A percentile compares a stretch with the other conserved stretches of the same genome.
Conservation (phyloP, 2,888 invertebrate species). For the Frankliniella intonsa region DNA sequence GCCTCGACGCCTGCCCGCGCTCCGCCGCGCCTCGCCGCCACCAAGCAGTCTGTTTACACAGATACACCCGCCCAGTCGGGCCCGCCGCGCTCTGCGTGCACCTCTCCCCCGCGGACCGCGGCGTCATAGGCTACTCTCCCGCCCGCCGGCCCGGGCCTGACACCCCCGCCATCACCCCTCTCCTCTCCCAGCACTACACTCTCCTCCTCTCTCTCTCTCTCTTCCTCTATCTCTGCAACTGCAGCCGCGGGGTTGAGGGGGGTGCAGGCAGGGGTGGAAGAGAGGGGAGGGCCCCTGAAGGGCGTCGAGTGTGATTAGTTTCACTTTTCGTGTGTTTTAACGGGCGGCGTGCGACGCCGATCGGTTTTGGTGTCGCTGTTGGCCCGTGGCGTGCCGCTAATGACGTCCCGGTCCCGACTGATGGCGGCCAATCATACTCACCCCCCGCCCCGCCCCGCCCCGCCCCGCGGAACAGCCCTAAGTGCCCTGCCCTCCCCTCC, state of each 20-base stretch:
- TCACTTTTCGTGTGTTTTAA: neutral
- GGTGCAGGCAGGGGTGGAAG: neutral
- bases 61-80: constrained; percentile 12
- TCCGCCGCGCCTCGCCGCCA: constrained; percentile 1
- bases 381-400: no score
- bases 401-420: no score
- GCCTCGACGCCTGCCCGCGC: neutral
- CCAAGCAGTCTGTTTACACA: constrained; percentile 20
- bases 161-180: neutral
- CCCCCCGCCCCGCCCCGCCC: no score
- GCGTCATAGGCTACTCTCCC: no score
- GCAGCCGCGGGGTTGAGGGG: neutral
- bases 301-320: neutral
- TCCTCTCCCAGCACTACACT: neutral
- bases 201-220: neutral
- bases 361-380: no score
- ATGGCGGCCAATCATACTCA: no score
- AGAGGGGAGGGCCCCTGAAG: neutral
- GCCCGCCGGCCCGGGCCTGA: neutral
- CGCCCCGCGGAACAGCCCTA: no score
- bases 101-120: no score
- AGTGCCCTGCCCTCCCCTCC: no score
- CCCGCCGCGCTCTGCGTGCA: neutral
- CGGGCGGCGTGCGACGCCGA: no score
- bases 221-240: neutral